These are phyloP conservation scores for Cheilosia urbana DNA, from an alignment of 2,888 invertebrate genomes.

Conservation along the genomic window DNA sequence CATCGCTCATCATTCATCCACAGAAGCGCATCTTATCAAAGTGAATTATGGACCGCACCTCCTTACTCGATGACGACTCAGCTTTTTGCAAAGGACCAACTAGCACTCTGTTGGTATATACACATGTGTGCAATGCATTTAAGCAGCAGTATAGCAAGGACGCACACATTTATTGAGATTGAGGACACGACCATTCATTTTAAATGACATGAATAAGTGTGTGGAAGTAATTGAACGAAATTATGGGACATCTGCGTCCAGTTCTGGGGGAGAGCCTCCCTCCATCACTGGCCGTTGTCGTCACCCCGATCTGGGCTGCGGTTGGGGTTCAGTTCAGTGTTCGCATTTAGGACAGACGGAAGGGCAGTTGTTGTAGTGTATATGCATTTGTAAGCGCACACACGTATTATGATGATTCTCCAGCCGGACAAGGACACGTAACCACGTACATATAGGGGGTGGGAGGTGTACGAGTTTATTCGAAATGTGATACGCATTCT, in stretches of 20 bases:
- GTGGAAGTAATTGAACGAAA: conserved; percentile 74
- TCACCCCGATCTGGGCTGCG: conserved; percentile 9
- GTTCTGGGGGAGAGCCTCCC: conserved; percentile 4
- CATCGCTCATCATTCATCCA: conserved; percentile 38
- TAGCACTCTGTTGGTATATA: conserved; percentile 5
- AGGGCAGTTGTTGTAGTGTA: conserved; percentile 45
- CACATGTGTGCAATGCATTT: conserved; percentile 41
- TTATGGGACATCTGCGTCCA: conserved; percentile 74
- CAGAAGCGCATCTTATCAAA: conserved; percentile 45
- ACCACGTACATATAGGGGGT: not conserved
- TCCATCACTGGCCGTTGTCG: conserved; percentile 26
- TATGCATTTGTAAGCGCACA: conserved; percentile 42
- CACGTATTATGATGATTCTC: conserved; percentile 63
- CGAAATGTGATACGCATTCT: conserved; percentile 74
- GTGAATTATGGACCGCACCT: conserved; percentile 29
- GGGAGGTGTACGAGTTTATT: conserved; percentile 8
- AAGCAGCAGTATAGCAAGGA: conserved; percentile 32
- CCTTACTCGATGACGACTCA: conserved; percentile 25
- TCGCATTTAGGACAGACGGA: conserved; percentile 25
- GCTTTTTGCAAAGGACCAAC: not conserved
- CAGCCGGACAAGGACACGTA: conserved; percentile 38
- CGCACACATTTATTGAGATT: conserved; percentile 67
- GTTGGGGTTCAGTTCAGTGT: conserved; percentile 16
- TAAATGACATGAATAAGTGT: conserved; percentile 73
- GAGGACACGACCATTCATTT: conserved; percentile 71